These are phyloP conservation scores for Neopelma chrysocephalum DNA, from an alignment of 2,797 vertebrate species.

Conservation along the genomic window DNA sequence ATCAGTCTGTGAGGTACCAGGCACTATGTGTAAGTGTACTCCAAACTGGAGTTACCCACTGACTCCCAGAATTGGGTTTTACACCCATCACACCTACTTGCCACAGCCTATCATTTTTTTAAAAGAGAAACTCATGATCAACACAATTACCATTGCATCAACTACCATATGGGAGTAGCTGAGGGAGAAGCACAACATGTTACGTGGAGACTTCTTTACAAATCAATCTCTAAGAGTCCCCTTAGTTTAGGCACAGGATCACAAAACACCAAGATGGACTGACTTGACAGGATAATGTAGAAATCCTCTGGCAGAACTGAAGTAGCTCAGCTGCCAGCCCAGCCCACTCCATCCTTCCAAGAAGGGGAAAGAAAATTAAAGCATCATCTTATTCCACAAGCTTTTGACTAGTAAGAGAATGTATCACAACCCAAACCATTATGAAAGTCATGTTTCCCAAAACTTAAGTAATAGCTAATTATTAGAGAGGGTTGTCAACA, in stretches of 20 bases:
- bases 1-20: neutral
- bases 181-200: neutral
- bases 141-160: neutral
- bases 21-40: neutral
- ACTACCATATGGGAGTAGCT: neutral
- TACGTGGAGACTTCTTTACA: neutral
- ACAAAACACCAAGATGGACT: neutral
- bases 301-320: neutral
- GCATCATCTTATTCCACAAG: neutral
- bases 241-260: neutral
- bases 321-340: neutral
- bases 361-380: neutral
- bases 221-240: neutral
- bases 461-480: neutral
- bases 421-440: neutral
- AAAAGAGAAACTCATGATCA: neutral
- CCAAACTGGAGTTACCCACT: neutral
- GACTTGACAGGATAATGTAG: neutral
- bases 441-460: neutral
- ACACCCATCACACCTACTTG: neutral
- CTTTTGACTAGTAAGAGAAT: neutral
- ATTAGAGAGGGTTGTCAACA: neutral
- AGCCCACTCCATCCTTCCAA: neutral
- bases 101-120: neutral
- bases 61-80: neutral